A percentile compares a stretch with the other conserved stretches of the same genome.
phyloP scores from a whole-genome alignment of 2,113 vertebrate genomes.

The Piprites chloris region DNA sequence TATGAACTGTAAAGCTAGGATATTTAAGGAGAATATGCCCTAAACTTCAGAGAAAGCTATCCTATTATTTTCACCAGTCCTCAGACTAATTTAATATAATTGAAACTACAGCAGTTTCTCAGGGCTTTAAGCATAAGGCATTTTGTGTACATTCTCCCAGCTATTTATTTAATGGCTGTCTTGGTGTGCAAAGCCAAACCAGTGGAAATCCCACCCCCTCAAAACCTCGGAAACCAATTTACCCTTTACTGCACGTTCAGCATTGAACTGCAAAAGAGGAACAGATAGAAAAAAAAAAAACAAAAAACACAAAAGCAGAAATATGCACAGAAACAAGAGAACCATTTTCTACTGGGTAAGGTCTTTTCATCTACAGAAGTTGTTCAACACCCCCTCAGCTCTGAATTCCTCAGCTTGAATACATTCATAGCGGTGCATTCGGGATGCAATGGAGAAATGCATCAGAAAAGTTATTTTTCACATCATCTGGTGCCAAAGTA shows the following conservation, averaged over 20 bases:
- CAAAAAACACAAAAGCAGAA: constrained; percentile 48
- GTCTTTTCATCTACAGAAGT: not conserved
- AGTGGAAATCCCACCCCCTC: not conserved
- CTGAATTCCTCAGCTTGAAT: not conserved
- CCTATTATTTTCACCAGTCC: not conserved
- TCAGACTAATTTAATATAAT: not conserved
- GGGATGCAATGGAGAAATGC: not conserved
- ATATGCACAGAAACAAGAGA: not conserved
- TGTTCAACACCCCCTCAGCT: not conserved
- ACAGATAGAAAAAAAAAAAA: constrained; percentile 16
- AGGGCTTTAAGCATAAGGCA: constrained; percentile 26
- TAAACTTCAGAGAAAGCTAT: not conserved
- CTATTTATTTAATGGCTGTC: not conserved
- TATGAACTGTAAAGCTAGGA: not conserved
- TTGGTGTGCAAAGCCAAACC: not conserved
- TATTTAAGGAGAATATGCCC: not conserved
- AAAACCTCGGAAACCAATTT: not conserved
- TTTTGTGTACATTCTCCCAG: constrained; percentile 17
- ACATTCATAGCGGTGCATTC: not conserved
- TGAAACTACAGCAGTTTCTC: not conserved
- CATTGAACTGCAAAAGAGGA: constrained; percentile 7
- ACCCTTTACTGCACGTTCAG: constrained; percentile 46
- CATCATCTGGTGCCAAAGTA: not conserved
- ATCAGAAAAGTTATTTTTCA: not conserved
- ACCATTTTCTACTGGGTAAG: not conserved